Percentiles rank a stretch among this genome's conserved stretches.
Conservation (phyloP, 2,113 vertebrate species). For the Parus major region DNA sequence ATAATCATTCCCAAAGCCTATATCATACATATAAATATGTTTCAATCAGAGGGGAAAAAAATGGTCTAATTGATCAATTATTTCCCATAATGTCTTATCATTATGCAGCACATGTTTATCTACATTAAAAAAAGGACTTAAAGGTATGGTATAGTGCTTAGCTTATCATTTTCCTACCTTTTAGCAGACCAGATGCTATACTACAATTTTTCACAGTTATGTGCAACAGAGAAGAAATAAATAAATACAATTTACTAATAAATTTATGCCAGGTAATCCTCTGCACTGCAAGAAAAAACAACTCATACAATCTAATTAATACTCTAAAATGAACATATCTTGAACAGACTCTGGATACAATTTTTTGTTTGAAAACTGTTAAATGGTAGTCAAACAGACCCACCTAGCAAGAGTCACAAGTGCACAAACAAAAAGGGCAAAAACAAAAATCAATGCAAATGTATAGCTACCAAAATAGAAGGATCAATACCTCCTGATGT, state of each 20-base stretch:
- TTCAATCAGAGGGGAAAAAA: not conserved
- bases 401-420: not conserved
- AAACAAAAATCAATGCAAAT: conserved; percentile 14
- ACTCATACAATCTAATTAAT: not conserved
- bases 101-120: not conserved
- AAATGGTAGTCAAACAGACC: not conserved
- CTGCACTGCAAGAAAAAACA: not conserved
- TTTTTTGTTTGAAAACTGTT: not conserved
- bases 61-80: conserved; percentile 14
- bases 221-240: not conserved
- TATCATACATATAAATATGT: not conserved
- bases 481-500: conserved; percentile 5
- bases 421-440: not conserved
- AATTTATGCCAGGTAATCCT: not conserved
- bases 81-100: not conserved
- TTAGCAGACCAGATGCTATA: not conserved
- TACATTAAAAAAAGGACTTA: not conserved
- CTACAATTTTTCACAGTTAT: not conserved
- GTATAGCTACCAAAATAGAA: not conserved
- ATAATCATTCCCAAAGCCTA: not conserved
- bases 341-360: not conserved
- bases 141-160: not conserved
- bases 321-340: not conserved
- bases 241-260: not conserved
- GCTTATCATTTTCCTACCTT: not conserved